Percentiles rank a stretch among this genome's conserved stretches.
Conservation (phyloP, 2,113 vertebrate species). For the Stictonetta naevosa region DNA sequence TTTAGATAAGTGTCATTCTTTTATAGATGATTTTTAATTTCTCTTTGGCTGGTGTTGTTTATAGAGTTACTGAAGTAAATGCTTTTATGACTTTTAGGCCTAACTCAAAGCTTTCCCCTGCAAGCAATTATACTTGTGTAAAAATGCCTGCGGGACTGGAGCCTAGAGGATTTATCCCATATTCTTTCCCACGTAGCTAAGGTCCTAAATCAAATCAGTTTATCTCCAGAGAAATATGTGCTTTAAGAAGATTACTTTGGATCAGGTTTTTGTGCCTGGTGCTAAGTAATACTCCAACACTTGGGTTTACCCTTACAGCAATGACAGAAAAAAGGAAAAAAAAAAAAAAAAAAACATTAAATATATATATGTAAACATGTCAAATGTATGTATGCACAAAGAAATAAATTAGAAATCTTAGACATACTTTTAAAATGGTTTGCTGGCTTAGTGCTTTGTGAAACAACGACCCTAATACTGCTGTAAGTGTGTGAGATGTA, state of each 20-base stretch:
- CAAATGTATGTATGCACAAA: neutral
- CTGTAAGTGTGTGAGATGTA: neutral
- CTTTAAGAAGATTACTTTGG: neutral
- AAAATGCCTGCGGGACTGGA: neutral
- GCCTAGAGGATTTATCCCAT: neutral
- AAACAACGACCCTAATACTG: neutral
- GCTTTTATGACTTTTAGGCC: neutral
- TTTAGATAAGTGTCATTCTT: neutral
- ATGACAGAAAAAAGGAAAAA: neutral
- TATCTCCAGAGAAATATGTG: neutral
- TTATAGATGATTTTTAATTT: conserved; percentile 7
- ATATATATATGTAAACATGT: neutral
- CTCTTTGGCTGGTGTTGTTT: neutral
- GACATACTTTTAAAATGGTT: neutral
- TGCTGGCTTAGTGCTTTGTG: neutral
- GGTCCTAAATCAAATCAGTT: neutral
- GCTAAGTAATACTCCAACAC: neutral
- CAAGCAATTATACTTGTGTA: neutral
- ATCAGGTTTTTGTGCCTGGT: neutral
- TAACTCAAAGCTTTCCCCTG: neutral
- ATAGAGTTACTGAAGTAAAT: conserved; percentile 11
- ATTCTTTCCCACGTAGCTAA: neutral
- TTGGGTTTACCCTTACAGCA: neutral
- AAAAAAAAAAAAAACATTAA: neutral
- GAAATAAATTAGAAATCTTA: neutral